Base-by-base conservation (phyloP, 2,113 vertebrate species). In the Isichthys henryi region DNA sequence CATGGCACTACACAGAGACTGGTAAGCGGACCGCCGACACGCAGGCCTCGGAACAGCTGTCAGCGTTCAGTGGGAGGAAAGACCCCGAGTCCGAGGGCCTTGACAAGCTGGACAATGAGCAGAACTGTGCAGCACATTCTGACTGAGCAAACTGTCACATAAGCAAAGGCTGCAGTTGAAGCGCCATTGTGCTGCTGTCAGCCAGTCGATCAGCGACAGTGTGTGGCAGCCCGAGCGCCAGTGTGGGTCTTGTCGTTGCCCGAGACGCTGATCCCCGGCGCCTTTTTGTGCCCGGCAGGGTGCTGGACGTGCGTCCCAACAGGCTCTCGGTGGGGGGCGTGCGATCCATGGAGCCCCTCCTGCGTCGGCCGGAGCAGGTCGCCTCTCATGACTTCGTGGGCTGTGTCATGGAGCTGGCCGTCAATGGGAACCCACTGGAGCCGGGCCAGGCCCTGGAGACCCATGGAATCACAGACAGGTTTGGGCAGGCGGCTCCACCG, bases 371-470 rank as follows among this genome's bases (percentile, higher is more conserved):
- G 91, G 97, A 97, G 88, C 98, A 99, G 82, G 96, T 99, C 92
- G 95, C 97, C 93, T 97, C 97, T 88, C 97, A 99, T 27, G 98
- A 99, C 93, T 99, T 99, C 89, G 96, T 99, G 1, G 98, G 98
- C 91, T 99, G 98, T 92, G 97, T 99, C 95, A 99, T 99, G 98
- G 98, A 99, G 94, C 96, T 99, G 56, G 97, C 98, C 27, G 97
- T 99, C 92, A 99, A 99, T 0, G 98, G 98, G 58, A 97, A 97
- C 88, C 98, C 98, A 0, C 94, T 99, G 95, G 98, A 99, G 92
- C 98, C 98, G 83, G 97, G 97, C 92, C 98, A 99, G 92, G 97
- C 98, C 27, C 91, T 99, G 95, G 95, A 97, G 90, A 95, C 97
- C 39, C 97, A 96, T 90, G 97, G 97, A 93, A 97, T 99, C 93